Conservation (phyloP, 1,140 invertebrate genomes). For the Caenorhabditis briggsae region DNA sequence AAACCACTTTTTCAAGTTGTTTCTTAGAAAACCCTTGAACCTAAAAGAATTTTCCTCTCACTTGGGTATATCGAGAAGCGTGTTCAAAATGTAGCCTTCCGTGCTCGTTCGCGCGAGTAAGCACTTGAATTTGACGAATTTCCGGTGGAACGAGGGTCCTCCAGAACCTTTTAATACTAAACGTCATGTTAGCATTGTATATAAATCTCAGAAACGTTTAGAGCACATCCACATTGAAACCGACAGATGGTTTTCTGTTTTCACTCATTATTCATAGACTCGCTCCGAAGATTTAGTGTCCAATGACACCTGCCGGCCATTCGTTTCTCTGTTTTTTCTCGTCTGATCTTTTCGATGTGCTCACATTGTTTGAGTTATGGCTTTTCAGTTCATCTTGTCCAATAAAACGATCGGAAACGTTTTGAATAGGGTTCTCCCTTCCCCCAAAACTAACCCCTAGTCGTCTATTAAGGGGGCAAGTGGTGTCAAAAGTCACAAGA, state of each 20-base stretch:
- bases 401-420: constrained; percentile 41
- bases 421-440: neutral
- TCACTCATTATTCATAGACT: constrained; percentile 31
- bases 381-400: constrained; percentile 45
- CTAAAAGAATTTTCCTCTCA: constrained; percentile 39
- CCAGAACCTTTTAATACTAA: neutral
- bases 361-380: constrained; percentile 44
- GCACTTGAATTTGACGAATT: constrained; percentile 51
- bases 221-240: constrained; percentile 7
- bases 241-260: constrained; percentile 49
- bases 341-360: neutral
- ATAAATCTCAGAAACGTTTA: constrained; percentile 26
- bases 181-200: neutral
- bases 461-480: neutral
- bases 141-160: constrained; percentile 16
- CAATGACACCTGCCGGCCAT: constrained; percentile 47
- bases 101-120: constrained; percentile 41
- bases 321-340: neutral
- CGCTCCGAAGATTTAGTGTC: constrained; percentile 18
- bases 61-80: constrained; percentile 8
- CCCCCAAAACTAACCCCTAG: neutral
- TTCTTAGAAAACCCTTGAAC: constrained; percentile 1
- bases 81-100: constrained; percentile 31
- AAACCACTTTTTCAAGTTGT: neutral
- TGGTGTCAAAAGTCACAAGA: constrained; percentile 52